Base-by-base conservation (phyloP, 2,888 invertebrate species). In the Calameuta idolon region DNA sequence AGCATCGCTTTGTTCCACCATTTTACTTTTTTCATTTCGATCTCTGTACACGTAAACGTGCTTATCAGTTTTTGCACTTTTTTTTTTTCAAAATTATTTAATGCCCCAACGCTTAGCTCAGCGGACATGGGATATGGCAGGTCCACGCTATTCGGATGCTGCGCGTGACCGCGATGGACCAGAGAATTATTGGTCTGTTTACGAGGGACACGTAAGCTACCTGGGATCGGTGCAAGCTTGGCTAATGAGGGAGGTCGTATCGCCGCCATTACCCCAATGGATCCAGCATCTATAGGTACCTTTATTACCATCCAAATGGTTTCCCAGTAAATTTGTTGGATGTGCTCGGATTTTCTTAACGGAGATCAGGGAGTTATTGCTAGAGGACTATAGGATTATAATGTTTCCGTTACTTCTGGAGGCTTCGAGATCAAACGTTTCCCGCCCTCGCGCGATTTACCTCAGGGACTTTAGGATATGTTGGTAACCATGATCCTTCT, bases 221-320 rank as follows among this genome's bases (percentile, higher is more conserved):
- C 71, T 31, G 71, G 71, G 31, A 71, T 71, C 11, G 31, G 71
- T 31, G 34, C 34, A 23, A 5, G 55, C 23, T 5, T 23, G 23
- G 55, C 2, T 55, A 55, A 55, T 9, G 55, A 55, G 55, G 55
- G 23, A 55, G 23, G 23, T 2, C 34, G 71, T 34, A 31, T 34
- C 71, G 31, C 34, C 31, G 31, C 34, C 71, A 71, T 71, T 71
- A 71, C 31, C 1, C 23, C 55, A 55, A 55, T 55, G 15, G 15
- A 71, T 31, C 71, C n/a, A 30, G 3, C 31, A 31, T 11, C 31
- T 15, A 15, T 33, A 23, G 71, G 31, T 30, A 71, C 12, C 71
- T 71, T 34, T 71, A 71, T 71, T 34, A 71, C 11, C 31, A 31
- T 71, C 71, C 34, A 33, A 71, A 71, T 34, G 71, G 71, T 71